phyloP scores from a whole-genome alignment of 2,113 vertebrate species.

The Regulus satrapa region DNA sequence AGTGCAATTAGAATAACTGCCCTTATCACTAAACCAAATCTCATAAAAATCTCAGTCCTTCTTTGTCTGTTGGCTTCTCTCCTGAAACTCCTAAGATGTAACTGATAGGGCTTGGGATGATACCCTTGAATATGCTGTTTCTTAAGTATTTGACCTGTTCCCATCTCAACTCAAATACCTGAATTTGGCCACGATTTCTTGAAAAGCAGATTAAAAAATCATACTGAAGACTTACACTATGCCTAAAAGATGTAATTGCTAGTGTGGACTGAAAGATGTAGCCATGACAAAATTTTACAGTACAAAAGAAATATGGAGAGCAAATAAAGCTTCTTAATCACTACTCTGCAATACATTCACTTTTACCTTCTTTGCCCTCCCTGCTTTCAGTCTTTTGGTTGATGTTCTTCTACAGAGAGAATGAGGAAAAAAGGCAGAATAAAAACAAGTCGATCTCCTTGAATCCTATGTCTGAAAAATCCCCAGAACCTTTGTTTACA shows the following conservation, averaged over 20 bases:
- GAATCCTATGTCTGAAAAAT: neutral
- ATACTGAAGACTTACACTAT: neutral
- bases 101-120: neutral
- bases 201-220: neutral
- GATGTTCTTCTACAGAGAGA: neutral
- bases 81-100: neutral
- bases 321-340: neutral
- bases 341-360: neutral
- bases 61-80: neutral
- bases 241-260: neutral
- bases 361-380: neutral
- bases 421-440: neutral
- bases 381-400: neutral
- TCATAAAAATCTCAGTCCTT: neutral
- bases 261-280: neutral
- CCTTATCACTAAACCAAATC: neutral
- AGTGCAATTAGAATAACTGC: neutral
- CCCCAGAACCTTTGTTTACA: neutral
- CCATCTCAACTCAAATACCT: neutral
- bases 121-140: neutral
- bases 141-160: neutral
- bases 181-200: neutral
- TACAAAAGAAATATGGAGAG: neutral
- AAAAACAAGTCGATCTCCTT: neutral
- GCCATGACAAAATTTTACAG: neutral